Evolutionary conservation across 2,888 invertebrate genomes (phyloP).

Genomic region (Cheilosia variabilis): DNA sequence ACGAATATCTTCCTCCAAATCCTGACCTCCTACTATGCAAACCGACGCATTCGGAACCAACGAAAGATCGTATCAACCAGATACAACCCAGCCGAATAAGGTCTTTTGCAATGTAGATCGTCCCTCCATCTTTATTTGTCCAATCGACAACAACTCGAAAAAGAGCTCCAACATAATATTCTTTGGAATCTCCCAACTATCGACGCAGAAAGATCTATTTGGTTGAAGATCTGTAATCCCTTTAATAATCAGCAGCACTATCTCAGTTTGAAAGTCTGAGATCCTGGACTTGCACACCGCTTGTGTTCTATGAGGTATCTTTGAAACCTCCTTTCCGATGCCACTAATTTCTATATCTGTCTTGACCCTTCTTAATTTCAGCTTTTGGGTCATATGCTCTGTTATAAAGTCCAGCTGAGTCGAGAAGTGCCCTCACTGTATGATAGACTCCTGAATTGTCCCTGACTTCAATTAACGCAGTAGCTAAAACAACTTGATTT

Average conservation of each 20-base stretch:
- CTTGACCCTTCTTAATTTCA: slow-evolving; percentile 23
- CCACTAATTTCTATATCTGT: slow-evolving; percentile 9
- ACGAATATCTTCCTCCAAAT: not conserved
- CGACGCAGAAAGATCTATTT: slow-evolving; percentile 15
- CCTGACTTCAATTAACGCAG: not conserved
- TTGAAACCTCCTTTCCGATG: not conserved
- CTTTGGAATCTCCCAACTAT: slow-evolving; percentile 18
- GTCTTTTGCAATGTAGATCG: not conserved
- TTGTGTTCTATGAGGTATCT: no score
- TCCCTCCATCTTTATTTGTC: slow-evolving; percentile 1
- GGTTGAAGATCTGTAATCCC: slow-evolving; percentile 34
- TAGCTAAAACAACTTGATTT: slow-evolving; percentile 8
- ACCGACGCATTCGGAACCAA: not conserved
- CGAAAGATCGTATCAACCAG: not conserved
- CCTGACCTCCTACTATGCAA: not conserved
- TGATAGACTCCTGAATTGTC: not conserved
- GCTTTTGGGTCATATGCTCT: slow-evolving; percentile 33
- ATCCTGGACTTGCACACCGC: no score
- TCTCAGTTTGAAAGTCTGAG: not conserved
- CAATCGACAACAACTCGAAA: slow-evolving; percentile 17
- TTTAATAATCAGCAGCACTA: slow-evolving; percentile 25
- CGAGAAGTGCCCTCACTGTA: not conserved
- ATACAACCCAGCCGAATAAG: not conserved
- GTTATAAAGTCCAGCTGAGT: not conserved
- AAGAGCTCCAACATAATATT: slow-evolving; percentile 7